Conservation (phyloP, 2,888 invertebrate genomes). For the Zaprionus obscuricornis region DNA sequence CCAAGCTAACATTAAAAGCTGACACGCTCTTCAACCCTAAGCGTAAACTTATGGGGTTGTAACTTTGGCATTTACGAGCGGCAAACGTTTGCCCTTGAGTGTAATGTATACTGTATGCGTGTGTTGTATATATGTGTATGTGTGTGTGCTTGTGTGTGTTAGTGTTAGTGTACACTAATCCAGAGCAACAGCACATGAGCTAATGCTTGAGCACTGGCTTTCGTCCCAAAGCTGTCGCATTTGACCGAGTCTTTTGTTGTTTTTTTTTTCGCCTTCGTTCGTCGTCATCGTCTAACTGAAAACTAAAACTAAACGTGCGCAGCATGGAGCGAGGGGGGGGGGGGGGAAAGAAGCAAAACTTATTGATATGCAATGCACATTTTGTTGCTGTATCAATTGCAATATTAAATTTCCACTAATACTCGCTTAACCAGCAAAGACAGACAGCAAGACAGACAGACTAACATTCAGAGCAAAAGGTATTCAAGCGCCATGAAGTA, state of each 20-base stretch:
- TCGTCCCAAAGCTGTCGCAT: slow-evolving; percentile 17
- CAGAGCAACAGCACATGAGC: no score
- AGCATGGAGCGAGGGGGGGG: neutral
- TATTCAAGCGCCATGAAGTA: slow-evolving; percentile 40
- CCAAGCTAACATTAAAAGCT: slow-evolving; percentile 67
- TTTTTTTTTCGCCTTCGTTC: no score
- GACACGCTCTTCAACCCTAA: slow-evolving; percentile 58
- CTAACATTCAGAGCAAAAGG: neutral
- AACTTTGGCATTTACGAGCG: slow-evolving; percentile 71
- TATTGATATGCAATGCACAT: slow-evolving; percentile 79
- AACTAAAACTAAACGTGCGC: neutral
- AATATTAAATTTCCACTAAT: slow-evolving; percentile 79
- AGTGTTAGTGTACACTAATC: slow-evolving; percentile 41
- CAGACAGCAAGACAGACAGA: slow-evolving; percentile 1
- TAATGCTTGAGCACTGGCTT: no score
- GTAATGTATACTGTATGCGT: slow-evolving; percentile 26
- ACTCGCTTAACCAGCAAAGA: slow-evolving; percentile 54
- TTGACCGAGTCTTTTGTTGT: slow-evolving; percentile 59
- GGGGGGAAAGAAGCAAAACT: slow-evolving; percentile 68
- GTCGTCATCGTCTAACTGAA: no score
- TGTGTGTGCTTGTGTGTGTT: slow-evolving; percentile 11
- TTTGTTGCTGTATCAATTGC: slow-evolving; percentile 78
- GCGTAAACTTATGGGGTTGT: slow-evolving; percentile 61
- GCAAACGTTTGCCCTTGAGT: slow-evolving; percentile 65
- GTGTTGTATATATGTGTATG: slow-evolving; percentile 5